Percentiles rank a stretch among this genome's conserved stretches.
phyloP scores from a whole-genome alignment of 2,797 vertebrate genomes.

The Gouania willdenowi region DNA sequence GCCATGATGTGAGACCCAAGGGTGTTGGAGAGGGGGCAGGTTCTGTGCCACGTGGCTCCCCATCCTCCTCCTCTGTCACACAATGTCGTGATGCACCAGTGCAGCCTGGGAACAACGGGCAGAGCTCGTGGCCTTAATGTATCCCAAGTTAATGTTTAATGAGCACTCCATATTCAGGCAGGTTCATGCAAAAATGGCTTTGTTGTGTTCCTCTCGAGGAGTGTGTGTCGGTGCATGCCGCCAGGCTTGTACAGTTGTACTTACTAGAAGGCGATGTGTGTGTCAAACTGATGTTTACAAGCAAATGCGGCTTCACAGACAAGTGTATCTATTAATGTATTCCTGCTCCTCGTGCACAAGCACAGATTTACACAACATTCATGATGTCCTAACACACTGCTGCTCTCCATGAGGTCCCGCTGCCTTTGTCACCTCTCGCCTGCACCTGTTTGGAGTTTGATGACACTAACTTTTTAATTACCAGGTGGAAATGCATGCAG shows the following conservation, averaged over 20 bases:
- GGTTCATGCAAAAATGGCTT: slow-evolving; percentile 70
- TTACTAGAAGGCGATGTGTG: slow-evolving; percentile 18
- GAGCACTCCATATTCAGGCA: slow-evolving; percentile 57
- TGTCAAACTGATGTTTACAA: slow-evolving; percentile 70
- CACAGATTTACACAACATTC: slow-evolving; percentile 67
- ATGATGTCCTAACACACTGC: slow-evolving; percentile 46
- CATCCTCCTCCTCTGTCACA: slow-evolving; percentile 44
- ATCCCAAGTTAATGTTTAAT: slow-evolving; percentile 75
- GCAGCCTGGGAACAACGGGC: slow-evolving; percentile 24
- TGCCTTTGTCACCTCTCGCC: slow-evolving; percentile 37
- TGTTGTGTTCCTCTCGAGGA: slow-evolving; percentile 54
- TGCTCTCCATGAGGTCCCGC: slow-evolving; percentile 54
- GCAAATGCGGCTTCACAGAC: slow-evolving; percentile 54
- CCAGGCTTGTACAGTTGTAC: slow-evolving; percentile 46
- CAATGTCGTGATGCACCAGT: slow-evolving; percentile 33
- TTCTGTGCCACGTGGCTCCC: slow-evolving; percentile 38
- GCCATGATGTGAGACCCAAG: slow-evolving; percentile 25
- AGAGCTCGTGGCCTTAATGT: slow-evolving; percentile 49
- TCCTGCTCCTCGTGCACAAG: slow-evolving; percentile 57
- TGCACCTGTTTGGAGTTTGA: slow-evolving; percentile 30
- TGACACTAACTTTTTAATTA: slow-evolving; percentile 31
- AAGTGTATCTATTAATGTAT: slow-evolving; percentile 75
- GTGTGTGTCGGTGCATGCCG: neutral
- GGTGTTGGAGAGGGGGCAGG: slow-evolving; percentile 1
- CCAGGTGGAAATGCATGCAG: neutral